Conservation (phyloP, 1,140 invertebrate genomes). For the Copidosoma floridanum region DNA sequence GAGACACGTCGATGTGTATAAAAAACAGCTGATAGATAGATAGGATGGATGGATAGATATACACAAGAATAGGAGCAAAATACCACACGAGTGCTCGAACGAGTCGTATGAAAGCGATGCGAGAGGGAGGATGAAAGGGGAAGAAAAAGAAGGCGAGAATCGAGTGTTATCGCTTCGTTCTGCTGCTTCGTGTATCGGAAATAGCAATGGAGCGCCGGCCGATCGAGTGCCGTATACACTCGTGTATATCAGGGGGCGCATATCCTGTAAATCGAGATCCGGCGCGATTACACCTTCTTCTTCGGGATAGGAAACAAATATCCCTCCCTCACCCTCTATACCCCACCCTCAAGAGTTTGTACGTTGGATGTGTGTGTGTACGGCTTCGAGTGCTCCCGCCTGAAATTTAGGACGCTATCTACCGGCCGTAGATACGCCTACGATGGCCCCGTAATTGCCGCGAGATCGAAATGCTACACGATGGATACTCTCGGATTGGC, state of each 20-base stretch:
- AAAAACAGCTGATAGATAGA: not conserved
- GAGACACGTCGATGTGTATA: not conserved
- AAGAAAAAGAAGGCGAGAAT: not conserved
- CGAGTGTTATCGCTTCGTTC: slow-evolving; percentile 10
- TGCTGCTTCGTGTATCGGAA: slow-evolving; percentile 12
- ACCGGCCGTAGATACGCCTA: no score
- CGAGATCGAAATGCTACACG: not conserved
- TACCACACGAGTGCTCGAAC: not conserved
- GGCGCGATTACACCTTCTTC: no score
- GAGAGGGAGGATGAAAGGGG: slow-evolving; percentile 3
- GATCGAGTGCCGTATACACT: no score
- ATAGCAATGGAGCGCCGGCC: not conserved
- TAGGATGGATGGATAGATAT: not conserved
- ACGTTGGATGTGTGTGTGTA: not conserved
- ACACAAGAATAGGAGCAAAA: slow-evolving; percentile 4
- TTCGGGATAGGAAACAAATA: slow-evolving; percentile 9
- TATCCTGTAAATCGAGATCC: no score
- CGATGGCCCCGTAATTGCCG: slow-evolving; percentile 4
- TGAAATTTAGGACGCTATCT: slow-evolving; percentile 2
- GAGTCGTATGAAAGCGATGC: not conserved
- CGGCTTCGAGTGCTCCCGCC: no score
- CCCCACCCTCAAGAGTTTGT: no score
- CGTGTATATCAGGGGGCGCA: no score
- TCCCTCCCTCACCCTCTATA: not conserved
- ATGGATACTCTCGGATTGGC: no score